phyloP scores from a whole-genome alignment of 2,797 vertebrate species.

The Strix occidentalis region DNA sequence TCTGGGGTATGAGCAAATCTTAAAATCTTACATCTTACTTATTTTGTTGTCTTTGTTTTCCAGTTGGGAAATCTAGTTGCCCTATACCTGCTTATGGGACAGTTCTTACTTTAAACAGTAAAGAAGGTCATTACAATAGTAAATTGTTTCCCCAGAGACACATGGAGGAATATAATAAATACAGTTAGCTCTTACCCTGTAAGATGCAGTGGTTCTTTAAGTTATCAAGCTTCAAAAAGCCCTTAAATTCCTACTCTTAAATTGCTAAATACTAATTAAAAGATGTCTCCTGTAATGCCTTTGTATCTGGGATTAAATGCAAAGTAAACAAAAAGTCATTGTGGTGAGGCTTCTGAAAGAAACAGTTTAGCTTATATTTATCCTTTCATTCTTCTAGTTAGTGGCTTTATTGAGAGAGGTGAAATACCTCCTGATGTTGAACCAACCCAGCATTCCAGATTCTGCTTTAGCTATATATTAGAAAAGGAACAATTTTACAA shows the following conservation, averaged over 20 bases:
- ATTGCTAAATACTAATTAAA: not conserved
- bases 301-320: not conserved
- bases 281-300: not conserved
- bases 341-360: not conserved
- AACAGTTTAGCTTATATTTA: not conserved
- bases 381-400: constrained; percentile 67
- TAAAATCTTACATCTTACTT: not conserved
- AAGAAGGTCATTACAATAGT: not conserved
- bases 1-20: not conserved
- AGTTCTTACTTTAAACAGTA: not conserved
- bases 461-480: constrained; percentile 79
- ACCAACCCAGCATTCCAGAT: constrained; percentile 75
- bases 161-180: not conserved
- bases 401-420: constrained; percentile 84
- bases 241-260: not conserved
- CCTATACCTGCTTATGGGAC: not conserved
- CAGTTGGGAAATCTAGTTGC: not conserved
- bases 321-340: not conserved
- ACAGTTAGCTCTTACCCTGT: not conserved
- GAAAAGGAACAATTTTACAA: constrained; percentile 79
- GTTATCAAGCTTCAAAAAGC: not conserved
- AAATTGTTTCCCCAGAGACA: not conserved
- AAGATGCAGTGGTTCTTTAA: not conserved
- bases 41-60: not conserved
- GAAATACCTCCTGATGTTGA: constrained; percentile 80